These are phyloP conservation scores for Ceyx margarethae DNA, from an alignment of 2,113 vertebrate species.

Conservation along the genomic window DNA sequence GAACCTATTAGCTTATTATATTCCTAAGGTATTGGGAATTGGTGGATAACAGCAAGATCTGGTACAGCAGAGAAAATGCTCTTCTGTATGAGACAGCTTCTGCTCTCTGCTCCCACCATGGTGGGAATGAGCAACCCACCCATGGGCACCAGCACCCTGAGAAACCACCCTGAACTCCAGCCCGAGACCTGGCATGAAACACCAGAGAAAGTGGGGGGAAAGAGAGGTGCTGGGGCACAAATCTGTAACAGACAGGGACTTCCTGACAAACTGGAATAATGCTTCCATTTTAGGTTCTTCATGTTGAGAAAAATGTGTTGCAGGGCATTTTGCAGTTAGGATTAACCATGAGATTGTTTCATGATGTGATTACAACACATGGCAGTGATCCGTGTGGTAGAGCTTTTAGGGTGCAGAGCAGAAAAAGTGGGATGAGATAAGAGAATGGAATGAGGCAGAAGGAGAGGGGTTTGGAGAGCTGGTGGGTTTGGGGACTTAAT, in stretches of 20 bases:
- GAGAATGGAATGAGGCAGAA: neutral
- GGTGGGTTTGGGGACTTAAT: neutral
- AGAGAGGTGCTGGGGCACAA: too few relatives aligned
- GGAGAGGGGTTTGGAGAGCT: neutral
- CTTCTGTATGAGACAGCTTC: neutral
- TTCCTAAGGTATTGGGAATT: neutral
- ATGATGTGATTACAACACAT: rapidly evolving
- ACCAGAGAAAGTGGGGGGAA: rapidly evolving
- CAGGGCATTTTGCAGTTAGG: neutral
- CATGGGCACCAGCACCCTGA: rapidly evolving
- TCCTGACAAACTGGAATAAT: rapidly evolving
- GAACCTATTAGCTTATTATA: neutral
- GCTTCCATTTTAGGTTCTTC: neutral
- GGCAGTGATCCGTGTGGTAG: neutral
- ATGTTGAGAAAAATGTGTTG: rapidly evolving
- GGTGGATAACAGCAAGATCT: neutral
- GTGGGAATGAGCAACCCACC: neutral
- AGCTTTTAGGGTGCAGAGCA: neutral
- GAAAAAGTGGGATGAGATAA: neutral
- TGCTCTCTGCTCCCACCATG: neutral
- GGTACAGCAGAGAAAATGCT: neutral
- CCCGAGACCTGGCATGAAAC: rapidly evolving
- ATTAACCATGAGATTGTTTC: neutral
- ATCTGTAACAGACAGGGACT: neutral
- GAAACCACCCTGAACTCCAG: rapidly evolving